Conservation (phyloP, 2,113 vertebrate genomes). For the Apodemus sylvaticus region DNA sequence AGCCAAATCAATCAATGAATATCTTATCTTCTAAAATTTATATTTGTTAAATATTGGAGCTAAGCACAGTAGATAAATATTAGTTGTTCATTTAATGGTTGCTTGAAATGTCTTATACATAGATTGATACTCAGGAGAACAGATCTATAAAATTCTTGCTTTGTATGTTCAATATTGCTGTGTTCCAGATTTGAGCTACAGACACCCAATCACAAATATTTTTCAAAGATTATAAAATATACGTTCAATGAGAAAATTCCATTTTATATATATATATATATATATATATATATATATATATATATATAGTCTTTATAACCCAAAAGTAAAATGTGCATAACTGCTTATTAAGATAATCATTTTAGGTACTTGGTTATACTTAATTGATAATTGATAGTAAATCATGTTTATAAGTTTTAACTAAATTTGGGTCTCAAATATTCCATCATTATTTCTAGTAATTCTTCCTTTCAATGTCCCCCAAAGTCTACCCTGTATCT, state of each 20-base stretch:
- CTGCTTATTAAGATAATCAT: not conserved
- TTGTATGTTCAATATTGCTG: not conserved
- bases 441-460: not conserved
- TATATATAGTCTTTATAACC: not conserved
- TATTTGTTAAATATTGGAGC: slow-evolving; percentile 4
- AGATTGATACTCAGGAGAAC: not conserved
- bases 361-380: not conserved
- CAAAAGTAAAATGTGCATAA: not conserved
- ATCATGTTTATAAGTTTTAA: not conserved
- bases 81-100: not conserved
- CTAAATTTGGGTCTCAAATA: not conserved
- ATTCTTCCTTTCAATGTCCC: not conserved
- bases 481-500: rapidly evolving
- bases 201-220: not conserved
- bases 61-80: not conserved
- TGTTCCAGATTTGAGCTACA: not conserved
- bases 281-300: too few relatives aligned
- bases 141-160: not conserved
- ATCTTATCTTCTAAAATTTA: not conserved
- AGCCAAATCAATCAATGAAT: not conserved
- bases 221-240: not conserved
- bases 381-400: not conserved
- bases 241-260: not conserved
- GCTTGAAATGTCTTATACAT: not conserved
- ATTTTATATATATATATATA: not conserved